These are phyloP conservation scores for Oryzias woworae DNA, from an alignment of 2,113 vertebrate genomes.

Conservation along the genomic window DNA sequence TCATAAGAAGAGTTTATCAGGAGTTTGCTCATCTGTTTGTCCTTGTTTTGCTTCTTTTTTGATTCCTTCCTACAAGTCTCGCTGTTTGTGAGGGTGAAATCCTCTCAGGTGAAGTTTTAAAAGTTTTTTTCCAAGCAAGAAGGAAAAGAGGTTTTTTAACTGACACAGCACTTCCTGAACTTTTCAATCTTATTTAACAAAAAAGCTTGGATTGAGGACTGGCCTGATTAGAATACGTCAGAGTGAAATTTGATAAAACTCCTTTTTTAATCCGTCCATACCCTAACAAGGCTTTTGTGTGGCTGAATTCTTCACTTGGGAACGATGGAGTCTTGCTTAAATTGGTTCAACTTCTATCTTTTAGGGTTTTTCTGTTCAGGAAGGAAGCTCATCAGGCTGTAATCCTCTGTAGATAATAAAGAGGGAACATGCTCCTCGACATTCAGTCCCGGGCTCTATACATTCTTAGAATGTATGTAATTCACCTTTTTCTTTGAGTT, in stretches of 20 bases:
- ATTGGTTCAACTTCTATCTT: conserved; percentile 46
- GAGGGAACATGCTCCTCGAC: conserved; percentile 3
- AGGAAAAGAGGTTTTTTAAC: background rate
- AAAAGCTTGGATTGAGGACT: conserved; percentile 2
- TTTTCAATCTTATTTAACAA: conserved; percentile 5
- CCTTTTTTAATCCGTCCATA: conserved; percentile 35
- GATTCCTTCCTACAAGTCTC: background rate
- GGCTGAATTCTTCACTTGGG: conserved; percentile 21
- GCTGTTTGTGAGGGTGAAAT: conserved; percentile 9
- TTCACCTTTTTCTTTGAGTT: background rate
- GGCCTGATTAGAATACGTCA: conserved; percentile 10
- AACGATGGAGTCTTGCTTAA: conserved; percentile 31
- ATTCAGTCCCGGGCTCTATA: conserved; percentile 15
- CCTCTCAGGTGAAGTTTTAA: conserved; percentile 8
- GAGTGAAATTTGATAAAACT: conserved; percentile 25
- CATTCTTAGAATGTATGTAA: too few relatives aligned
- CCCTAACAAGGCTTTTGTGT: conserved; percentile 29
- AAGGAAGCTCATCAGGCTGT: conserved; percentile 48
- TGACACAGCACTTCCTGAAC: conserved; percentile 3
- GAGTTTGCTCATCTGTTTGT: background rate
- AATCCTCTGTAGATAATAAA: conserved; percentile 42
- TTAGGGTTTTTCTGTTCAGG: conserved; percentile 34
- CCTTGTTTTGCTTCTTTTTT: background rate
- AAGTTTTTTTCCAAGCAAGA: background rate
- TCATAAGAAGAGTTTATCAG: background rate